Base-by-base conservation (phyloP, 1,140 invertebrate genomes). In the Phymorhynchus buccinoides region DNA sequence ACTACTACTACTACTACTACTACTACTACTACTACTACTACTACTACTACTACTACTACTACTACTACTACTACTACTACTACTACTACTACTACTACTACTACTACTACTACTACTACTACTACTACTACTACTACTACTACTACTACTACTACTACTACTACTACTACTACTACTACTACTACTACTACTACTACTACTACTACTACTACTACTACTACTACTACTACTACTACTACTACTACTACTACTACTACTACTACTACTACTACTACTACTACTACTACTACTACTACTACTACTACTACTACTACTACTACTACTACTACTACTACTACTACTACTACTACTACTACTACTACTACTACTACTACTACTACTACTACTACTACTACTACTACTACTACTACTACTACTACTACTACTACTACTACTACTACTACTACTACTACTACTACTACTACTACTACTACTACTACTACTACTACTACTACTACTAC, bases 121-220 rank as follows among this genome's bases (percentile, higher is more conserved):
- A 68, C 62, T 84, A 35, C 62, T 84, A 78, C 83, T 77, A 35
- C 68, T 84, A 84, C 68, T 84, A 84, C 83, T 84, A 84, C 83
- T 84, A 84, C 68, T 84, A 84, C 62, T 84, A 84, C 68, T 84
- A 84, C 66, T 84, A 84, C 66, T 84, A 84, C 66, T 84, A 78
- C 62, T 84, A 68, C 83, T 78, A 78, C 62, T 84, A 84, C 83
- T 84, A 84, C 66, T 84, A 78, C 83, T 84, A 84, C 30, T 84
- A 78, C 12, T 84, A 84, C 27, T 75, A 84, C 62, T 84, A 84
- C 62, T 84, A 78, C 62, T 42, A 80, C 14, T 80, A 80, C 30
- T 80, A 80, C 41, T 80, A 80, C 30, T 80, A 80, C 7, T 41
- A 80, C 30, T 80, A 41, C 7, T 80, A 41, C 6, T 80, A 41